Base-by-base conservation (phyloP, 2,888 invertebrate genomes). In the Tipula helvola region DNA sequence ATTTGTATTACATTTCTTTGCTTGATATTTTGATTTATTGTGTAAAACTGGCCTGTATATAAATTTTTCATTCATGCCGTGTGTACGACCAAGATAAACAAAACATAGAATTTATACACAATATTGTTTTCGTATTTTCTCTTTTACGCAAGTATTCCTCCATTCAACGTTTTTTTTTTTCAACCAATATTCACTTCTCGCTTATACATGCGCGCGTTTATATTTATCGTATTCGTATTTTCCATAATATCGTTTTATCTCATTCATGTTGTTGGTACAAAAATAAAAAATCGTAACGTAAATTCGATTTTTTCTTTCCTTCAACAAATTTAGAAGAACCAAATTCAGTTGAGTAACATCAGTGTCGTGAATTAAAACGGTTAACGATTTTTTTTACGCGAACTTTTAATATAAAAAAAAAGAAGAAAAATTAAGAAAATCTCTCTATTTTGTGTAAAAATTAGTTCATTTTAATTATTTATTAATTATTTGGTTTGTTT, bases 321-420 rank as follows among this genome's bases (percentile, higher is more conserved):
- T 39, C 16, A 71, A 71, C 16, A 71, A 71, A 52, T 52, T 57
- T 71, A 2, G 71, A 71, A 71, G 71, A 71, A 71, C 71, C 28
- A 36, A 28, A 84, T 84, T 84, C 39, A 84, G 84, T 84, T 84
- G 84, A 84, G 84, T 39, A 84, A 84, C 39, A 84, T 84, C 41
- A 36, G 13, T 84, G 41, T 84, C 84, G 84, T 84, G 39, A n/a
- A 8, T 84, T 39, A 84, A 71, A 16, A 39, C 39, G 84, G 16
- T 39, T 16, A 8, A 2, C 41, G 36, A 36, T 36, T 83, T 5
- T n/a, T 84, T 39, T n/a, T n/a, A 39, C 84, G 84, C 41, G 36
- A 41, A 16, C n/a, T 36, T 16, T 39, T 39, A 84, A 39, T 39
- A 39, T 8, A 5, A 71, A 71, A n/a, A 71, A 71, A 71, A 71